These are phyloP conservation scores for Zaprionus taronus DNA, from an alignment of 1,140 invertebrate genomes.

Conservation along the genomic window DNA sequence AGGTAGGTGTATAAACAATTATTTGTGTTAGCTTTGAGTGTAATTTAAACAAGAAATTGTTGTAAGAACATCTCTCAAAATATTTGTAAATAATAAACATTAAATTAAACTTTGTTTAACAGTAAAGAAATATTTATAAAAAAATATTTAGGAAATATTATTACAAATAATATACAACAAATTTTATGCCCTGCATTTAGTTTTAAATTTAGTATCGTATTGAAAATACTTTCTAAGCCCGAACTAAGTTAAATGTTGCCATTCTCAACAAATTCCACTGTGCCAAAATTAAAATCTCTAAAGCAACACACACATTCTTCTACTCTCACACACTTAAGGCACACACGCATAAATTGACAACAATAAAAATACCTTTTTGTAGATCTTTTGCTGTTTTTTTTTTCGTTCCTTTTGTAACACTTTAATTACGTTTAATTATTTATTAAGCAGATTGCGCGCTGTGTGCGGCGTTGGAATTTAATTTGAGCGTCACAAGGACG, in stretches of 20 bases:
- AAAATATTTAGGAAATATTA: no score
- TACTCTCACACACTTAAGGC: neutral
- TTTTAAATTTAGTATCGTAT: no score
- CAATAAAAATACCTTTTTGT: constrained; percentile 53
- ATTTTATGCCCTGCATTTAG: no score
- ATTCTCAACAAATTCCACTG: constrained; percentile 8
- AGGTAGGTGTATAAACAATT: no score
- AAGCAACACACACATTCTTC: constrained; percentile 5
- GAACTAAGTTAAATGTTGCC: neutral
- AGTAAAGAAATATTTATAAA: neutral
- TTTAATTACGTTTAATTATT: constrained; percentile 58
- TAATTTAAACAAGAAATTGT: no score
- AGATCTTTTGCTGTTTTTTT: constrained; percentile 27
- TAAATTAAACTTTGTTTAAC: neutral
- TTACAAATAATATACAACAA: no score
- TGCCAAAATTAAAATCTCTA: neutral
- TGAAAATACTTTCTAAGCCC: neutral
- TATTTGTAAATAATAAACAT: neutral
- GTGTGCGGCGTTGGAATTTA: constrained; percentile 49
- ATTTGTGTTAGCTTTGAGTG: no score
- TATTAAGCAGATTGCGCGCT: constrained; percentile 47
- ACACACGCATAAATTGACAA: constrained; percentile 45
- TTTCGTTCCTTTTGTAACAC: constrained; percentile 43
- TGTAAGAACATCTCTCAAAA: neutral
- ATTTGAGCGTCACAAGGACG: constrained; percentile 40